Conservation (phyloP, 2,797 vertebrate species). For the Urosaurus nigricauda region DNA sequence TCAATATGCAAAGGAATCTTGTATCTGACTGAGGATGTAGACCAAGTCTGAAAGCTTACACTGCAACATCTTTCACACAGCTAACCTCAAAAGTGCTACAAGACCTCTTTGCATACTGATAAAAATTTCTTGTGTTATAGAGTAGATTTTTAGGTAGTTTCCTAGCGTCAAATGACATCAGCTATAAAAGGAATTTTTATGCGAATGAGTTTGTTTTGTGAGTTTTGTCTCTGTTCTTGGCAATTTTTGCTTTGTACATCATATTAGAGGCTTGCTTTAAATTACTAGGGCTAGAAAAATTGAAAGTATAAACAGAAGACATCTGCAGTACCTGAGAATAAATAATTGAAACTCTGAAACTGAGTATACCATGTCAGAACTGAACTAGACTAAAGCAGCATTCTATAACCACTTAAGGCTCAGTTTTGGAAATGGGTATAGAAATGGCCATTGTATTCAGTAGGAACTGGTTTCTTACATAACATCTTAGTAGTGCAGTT, state of each 20-base stretch:
- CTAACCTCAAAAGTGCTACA: too few species aligned
- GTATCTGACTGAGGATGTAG: too few species aligned
- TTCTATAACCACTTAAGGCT: accelerated
- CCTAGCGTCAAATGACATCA: not conserved
- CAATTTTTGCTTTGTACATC: not conserved
- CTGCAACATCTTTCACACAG: too few species aligned
- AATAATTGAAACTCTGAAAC: not conserved
- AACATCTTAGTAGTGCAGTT: accelerated
- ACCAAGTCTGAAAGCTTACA: too few species aligned
- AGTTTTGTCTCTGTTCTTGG: not conserved
- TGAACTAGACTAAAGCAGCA: not conserved
- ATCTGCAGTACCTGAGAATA: not conserved
- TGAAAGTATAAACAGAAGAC: accelerated
- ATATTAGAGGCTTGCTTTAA: not conserved
- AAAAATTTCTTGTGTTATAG: not conserved
- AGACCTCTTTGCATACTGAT: too few species aligned
- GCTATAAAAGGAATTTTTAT: not conserved
- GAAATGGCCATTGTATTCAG: not conserved
- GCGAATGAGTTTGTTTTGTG: not conserved
- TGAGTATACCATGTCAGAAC: accelerated
- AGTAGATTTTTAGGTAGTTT: not conserved
- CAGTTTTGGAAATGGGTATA: not conserved
- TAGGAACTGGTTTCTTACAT: not conserved
- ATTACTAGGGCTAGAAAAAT: not conserved
- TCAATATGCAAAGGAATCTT: too few species aligned